A percentile compares a stretch with the other conserved stretches of the same genome.
These are phyloP conservation scores for Morelia viridis DNA, from an alignment of 2,797 vertebrate species.

Conservation along the genomic window DNA sequence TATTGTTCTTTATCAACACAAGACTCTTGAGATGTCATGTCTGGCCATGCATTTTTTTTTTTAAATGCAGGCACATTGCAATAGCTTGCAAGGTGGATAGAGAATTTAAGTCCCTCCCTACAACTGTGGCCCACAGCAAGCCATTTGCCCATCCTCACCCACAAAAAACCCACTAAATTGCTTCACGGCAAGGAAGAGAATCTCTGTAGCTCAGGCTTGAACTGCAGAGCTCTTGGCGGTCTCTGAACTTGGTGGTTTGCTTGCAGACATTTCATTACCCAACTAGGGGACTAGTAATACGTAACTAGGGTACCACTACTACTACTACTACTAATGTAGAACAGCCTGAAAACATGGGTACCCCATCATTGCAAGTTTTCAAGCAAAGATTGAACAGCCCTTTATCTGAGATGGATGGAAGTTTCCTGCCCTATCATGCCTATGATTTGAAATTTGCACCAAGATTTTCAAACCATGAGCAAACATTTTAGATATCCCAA, in stretches of 20 bases:
- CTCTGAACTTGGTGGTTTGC: background rate
- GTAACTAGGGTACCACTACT: no score
- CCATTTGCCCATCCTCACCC: background rate
- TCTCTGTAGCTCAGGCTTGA: background rate
- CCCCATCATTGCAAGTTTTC: no score
- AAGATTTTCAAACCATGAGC: background rate
- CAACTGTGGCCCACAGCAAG: background rate
- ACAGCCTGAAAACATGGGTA: no score
- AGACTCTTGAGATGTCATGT: background rate
- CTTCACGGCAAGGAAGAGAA: background rate
- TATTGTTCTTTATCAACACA: background rate
- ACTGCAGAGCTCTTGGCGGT: background rate
- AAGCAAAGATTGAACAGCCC: no score
- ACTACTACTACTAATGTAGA: no score
- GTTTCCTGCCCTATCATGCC: background rate
- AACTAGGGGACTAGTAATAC: no score
- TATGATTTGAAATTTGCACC: background rate
- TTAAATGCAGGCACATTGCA: background rate
- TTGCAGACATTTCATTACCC: background rate
- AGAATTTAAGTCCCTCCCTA: background rate
- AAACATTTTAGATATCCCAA: background rate
- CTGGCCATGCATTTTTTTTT: background rate
- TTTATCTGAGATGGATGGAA: background rate
- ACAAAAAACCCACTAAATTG: background rate
- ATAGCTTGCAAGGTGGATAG: background rate